phyloP scores from a whole-genome alignment of 1,140 invertebrate species.

The Orchestia grillus region DNA sequence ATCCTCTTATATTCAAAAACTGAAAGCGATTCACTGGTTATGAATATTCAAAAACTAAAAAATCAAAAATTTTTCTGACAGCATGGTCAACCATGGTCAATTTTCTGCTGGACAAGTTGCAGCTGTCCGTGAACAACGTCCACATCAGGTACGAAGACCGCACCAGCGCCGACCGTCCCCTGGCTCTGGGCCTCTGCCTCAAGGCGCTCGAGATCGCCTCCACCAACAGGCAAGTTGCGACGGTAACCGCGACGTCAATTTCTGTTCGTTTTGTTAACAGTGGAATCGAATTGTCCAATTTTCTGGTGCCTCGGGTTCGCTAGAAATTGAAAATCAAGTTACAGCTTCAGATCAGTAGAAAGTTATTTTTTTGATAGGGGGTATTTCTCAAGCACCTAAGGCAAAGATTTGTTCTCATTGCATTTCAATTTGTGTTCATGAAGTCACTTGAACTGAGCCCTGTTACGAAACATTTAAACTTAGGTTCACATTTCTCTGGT shows the following conservation, averaged over 20 bases:
- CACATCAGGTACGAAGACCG: slow-evolving; percentile 88
- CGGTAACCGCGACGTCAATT: neutral
- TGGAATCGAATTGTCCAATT: neutral
- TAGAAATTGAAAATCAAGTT: neutral
- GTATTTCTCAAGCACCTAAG: neutral
- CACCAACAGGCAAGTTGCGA: slow-evolving; percentile 79
- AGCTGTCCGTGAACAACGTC: slow-evolving; percentile 84
- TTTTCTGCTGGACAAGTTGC: slow-evolving; percentile 78
- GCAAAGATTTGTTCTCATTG: neutral
- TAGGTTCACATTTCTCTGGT: neutral
- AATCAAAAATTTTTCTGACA: neutral
- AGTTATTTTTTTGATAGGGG: neutral
- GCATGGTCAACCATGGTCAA: slow-evolving; percentile 14
- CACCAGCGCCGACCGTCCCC: slow-evolving; percentile 77
- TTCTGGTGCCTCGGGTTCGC: neutral
- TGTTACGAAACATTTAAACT: neutral
- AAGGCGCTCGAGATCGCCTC: slow-evolving; percentile 84
- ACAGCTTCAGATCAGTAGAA: neutral
- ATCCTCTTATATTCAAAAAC: neutral
- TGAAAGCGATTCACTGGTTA: no score
- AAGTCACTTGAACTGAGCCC: neutral
- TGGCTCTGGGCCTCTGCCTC: slow-evolving; percentile 84
- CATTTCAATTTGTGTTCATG: neutral
- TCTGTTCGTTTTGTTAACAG: neutral
- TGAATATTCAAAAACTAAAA: no score